Percentiles rank a stretch among this genome's conserved stretches.
These are phyloP conservation scores for Drosophila miranda DNA, from an alignment of 1,140 invertebrate species.

Conservation along the genomic window DNA sequence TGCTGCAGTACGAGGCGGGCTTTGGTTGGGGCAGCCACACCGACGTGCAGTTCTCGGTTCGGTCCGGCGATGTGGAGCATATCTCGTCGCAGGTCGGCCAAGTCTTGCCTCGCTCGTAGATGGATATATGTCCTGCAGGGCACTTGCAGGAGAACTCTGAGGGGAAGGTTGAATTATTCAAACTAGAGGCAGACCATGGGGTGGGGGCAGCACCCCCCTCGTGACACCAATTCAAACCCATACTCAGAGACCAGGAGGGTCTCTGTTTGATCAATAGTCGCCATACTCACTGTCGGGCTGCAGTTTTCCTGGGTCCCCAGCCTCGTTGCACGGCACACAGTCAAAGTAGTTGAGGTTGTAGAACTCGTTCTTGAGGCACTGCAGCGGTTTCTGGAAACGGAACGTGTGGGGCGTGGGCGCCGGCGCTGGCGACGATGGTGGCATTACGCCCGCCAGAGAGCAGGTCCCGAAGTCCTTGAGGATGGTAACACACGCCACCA, in stretches of 20 bases:
- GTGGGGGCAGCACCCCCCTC: background rate
- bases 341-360: conserved; percentile 76
- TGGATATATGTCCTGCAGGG: conserved; percentile 40
- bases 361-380: conserved; percentile 68
- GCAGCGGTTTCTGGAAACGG: conserved; percentile 48
- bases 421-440: conserved; percentile 17
- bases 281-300: conserved; percentile 73
- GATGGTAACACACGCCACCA: conserved; percentile 31
- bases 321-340: conserved; percentile 63
- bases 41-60: conserved; percentile 37
- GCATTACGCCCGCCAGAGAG: conserved; percentile 5
- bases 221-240: background rate
- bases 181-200: too few species aligned
- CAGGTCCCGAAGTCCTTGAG: conserved; percentile 36
- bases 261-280: conserved; percentile 74
- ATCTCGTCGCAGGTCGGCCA: conserved; percentile 64
- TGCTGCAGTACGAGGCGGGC: conserved; percentile 20
- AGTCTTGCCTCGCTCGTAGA: conserved; percentile 59
- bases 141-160: conserved; percentile 66
- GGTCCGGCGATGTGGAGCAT: conserved; percentile 30
- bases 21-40: conserved; percentile 19
- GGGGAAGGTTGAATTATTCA: background rate
- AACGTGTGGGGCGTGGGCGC: conserved; percentile 58
- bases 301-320: conserved; percentile 48
- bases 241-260: background rate